A percentile compares a stretch with the other conserved stretches of the same genome.
phyloP scores from a whole-genome alignment of 2,888 invertebrate species.

The Xestia xanthographa region DNA sequence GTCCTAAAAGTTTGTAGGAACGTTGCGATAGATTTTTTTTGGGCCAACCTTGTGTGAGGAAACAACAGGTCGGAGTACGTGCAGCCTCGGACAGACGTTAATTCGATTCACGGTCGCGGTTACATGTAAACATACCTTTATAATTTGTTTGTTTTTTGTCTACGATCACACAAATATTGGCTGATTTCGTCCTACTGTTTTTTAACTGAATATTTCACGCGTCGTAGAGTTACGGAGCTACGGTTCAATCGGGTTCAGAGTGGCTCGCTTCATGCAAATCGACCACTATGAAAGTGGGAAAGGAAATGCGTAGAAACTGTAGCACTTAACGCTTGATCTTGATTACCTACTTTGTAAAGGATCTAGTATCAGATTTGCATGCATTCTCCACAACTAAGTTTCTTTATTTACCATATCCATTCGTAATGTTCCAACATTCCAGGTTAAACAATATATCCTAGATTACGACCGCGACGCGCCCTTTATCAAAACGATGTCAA shows the following conservation, averaged over 20 bases:
- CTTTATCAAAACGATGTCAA: conserved; percentile 74
- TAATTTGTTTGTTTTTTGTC: conserved; percentile 74
- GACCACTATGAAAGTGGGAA: conserved; percentile 45
- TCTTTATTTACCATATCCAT: conserved; percentile 64
- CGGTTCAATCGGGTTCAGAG: conserved; percentile 4
- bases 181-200: conserved; percentile 60
- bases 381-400: conserved; percentile 49
- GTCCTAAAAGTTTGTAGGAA: conserved; percentile 80
- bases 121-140: conserved; percentile 78
- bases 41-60: conserved; percentile 80
- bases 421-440: conserved; percentile 41
- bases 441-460: conserved; percentile 43
- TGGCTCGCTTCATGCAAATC: conserved; percentile 41
- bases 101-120: conserved; percentile 83
- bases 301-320: conserved; percentile 64
- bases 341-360: conserved; percentile 62
- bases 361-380: conserved; percentile 57
- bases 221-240: conserved; percentile 26
- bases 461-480: conserved; percentile 40
- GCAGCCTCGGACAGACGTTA: conserved; percentile 85
- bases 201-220: conserved; percentile 59
- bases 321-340: conserved; percentile 54
- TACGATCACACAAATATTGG: conserved; percentile 58
- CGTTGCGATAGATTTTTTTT: conserved; percentile 82
- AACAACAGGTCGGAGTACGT: conserved; percentile 82